Base-by-base conservation (phyloP, 2,888 invertebrate genomes). In the Neoascia interrupta region DNA sequence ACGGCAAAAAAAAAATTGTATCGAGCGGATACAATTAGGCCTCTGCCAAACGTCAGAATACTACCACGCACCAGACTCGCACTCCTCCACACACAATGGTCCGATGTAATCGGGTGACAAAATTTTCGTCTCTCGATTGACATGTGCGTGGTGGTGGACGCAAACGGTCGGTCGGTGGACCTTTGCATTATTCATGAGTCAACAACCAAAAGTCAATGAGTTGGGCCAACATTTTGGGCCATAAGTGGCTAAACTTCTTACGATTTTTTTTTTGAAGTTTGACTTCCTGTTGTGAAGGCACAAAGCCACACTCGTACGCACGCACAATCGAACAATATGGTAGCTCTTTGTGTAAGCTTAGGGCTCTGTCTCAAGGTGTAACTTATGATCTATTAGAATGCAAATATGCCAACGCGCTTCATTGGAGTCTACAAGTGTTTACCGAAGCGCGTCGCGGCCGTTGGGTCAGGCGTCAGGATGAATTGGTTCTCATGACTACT, bases 1-100 rank as follows among this genome's bases (percentile, higher is more conserved):
- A n/a, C n/a, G n/a, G n/a, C n/a, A 18, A 47, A 28, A 47, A 28
- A 26, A 49, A 31, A 39, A 41, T 26, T 18, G 21, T 39, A 23
- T 8, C 43, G 31, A 16, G 58, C 64, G 72, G 64, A 72, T 76
- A 41, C 64, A 72, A 64, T 76, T 72, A 51, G 76, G 64, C 53
- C 72, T 60, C 63, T 53, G 56, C 56, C 56, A 63, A 49, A 70
- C 34, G 69, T 53, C 47, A 43, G 73, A 45, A 28, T 47, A 74
- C 28, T 49, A 60, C 58, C 69, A 41, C 56, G 74, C 53, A 60
- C 39, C 47, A 39, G 54, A 13, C 37, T 26, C 4, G 54, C 61
- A 41, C 74, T 54, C 54, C 39, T 69, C 16, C 69, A 58, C 49
- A 21, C 26, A 19, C 13, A 16, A 21, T 6, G 16, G 23, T 15